Base-by-base conservation (phyloP, 1,140 invertebrate species). In the Mya arenaria region DNA sequence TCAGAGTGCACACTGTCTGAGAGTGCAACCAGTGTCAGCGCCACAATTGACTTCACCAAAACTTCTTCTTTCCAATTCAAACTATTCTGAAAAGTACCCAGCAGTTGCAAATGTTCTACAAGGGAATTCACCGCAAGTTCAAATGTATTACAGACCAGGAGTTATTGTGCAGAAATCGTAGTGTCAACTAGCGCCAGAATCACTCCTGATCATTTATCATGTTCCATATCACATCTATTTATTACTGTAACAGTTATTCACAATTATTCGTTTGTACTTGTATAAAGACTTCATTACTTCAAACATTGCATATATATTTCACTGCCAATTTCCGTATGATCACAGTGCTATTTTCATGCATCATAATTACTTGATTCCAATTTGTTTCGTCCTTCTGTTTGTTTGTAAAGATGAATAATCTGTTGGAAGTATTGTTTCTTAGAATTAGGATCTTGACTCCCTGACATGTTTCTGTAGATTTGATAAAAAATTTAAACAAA, bases 121-220 rank as follows among this genome's bases (percentile, higher is more conserved):
- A 66, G 79, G 79, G 1, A 73, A 73, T 58, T 68, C 85, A 85
- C 30, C 85, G 78, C 19, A 82, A 82, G 15, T 75, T 55, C 86
- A 86, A 56, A 86, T 83, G 72, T 85, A 85, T 73, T 85, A 82
- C 60, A 77, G 88, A 69, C 88, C 89, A 19, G 88, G 88, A 48
- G 90, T 91, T 32, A 91, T 90, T 69, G 90, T 91, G 10, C 90
- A 91, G 56, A 91, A 90, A 68, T 90, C 85, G 63, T 91, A 84
- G 48, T n/a, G n/a, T n/a, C n/a, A n/a, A n/a, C n/a, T n/a, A n/a
- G n/a, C n/a, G n/a, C n/a, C n/a, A n/a, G n/a, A n/a, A n/a, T n/a
- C n/a, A n/a, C n/a, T n/a, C n/a, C n/a, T n/a, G n/a, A n/a, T n/a
- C n/a, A n/a, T n/a, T n/a, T n/a, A n/a, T n/a, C n/a, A n/a, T n/a